Base-by-base conservation (phyloP, 2,113 vertebrate genomes). In the Carlito syrichta region DNA sequence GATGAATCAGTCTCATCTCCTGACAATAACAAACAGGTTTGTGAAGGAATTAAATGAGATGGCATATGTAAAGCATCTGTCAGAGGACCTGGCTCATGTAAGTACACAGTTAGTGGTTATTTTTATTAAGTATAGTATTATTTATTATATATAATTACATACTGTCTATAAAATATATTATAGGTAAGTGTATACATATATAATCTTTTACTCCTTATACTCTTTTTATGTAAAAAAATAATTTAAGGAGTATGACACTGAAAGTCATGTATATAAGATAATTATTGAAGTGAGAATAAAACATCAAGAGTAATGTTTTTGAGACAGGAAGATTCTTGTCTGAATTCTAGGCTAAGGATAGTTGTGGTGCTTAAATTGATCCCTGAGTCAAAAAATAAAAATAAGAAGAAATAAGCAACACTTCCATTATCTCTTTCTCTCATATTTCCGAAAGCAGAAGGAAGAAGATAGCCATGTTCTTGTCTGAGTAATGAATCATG, bases 301-400 rank as follows among this genome's bases (percentile, higher is more conserved):
- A 63, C 35, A 68, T 94, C 4, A 63, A 68, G 54, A 93, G n/a
- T 86, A 56, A 78, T n/a, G 14, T 76, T 69, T 89, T 86, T 13
- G 79, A 90, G 87, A 54, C 12, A 83, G 23, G 38, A 20, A 76
- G 16, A 76, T 63, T 78, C 3, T 84, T 48, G 86, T 86, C 9
- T n/a, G 77, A 87, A 95, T 85, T 87, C 56, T 86, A 95, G 62
- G 69, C 68, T 68, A 86, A 95, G 17, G 20, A 78, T 93, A 68
- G 68, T 52, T 97, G 14, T 25, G n/a, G 78, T 89, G 19, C 38
- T 35, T 86, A 74, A 27, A 82, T 96, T 91, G 88, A 91, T 8
- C 40, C 56, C 3, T 69, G 35, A 96, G 35, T 8, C 22, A 69
- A 45, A 83, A 77, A 8, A 22, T 50, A 52, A 40, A 20, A 20